Percentiles rank a stretch among this genome's conserved stretches.
Conservation (phyloP, 2,797 vertebrate genomes). For the Smutsia gigantea region DNA sequence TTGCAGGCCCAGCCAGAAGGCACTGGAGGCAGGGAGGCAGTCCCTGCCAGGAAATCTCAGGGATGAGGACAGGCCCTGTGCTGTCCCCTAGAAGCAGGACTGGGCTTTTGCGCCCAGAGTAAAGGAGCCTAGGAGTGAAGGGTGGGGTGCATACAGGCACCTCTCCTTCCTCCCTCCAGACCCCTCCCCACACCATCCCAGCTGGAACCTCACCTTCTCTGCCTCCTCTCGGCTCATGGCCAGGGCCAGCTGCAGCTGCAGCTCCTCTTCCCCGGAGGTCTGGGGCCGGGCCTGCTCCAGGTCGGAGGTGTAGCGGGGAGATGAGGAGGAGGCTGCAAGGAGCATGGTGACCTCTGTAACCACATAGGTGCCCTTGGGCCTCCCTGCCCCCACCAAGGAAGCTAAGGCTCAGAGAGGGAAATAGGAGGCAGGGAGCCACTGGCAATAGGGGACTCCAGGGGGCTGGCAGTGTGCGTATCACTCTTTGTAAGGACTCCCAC, state of each 20-base stretch:
- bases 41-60: neutral
- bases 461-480: neutral
- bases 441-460: neutral
- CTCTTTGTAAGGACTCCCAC: neutral
- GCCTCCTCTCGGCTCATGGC: conserved; percentile 98
- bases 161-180: too few relatives aligned
- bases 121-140: neutral
- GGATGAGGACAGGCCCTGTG: neutral
- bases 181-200: neutral
- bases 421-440: neutral
- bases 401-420: neutral
- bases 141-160: too few relatives aligned
- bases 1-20: neutral
- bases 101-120: neutral
- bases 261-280: conserved; percentile 96
- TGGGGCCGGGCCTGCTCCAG: conserved; percentile 96
- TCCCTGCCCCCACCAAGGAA: neutral
- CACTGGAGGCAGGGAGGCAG: neutral
- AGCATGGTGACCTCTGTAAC: neutral
- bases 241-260: conserved; percentile 95
- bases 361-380: neutral
- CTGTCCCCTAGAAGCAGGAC: neutral
- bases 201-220: conserved; percentile 91
- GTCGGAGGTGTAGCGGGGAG: conserved; percentile 92
- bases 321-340: conserved; percentile 91